A percentile compares a stretch with the other conserved stretches of the same genome.
These are phyloP conservation scores for Campylorhamphus procurvoides DNA, from an alignment of 2,113 vertebrate species.

Conservation along the genomic window DNA sequence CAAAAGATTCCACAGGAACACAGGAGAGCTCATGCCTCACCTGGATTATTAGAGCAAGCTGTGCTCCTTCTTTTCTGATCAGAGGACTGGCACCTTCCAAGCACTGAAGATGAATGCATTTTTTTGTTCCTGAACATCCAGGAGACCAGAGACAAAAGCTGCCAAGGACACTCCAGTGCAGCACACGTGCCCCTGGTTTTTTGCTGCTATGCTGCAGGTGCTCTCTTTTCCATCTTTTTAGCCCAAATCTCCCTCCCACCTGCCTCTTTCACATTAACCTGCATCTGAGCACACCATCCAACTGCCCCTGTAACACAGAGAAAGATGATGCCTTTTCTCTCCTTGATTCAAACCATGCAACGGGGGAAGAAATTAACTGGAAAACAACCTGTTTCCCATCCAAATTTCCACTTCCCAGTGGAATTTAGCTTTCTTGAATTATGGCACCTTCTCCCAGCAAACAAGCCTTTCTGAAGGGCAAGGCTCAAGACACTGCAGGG, in stretches of 20 bases:
- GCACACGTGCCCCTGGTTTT: fast-evolving
- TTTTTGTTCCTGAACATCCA: background rate
- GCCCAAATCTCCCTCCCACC: background rate
- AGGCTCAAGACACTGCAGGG: background rate
- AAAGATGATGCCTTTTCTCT: background rate
- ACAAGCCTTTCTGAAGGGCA: background rate
- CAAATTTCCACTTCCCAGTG: background rate
- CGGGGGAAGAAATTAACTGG: background rate
- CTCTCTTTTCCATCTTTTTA: background rate
- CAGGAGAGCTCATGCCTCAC: background rate
- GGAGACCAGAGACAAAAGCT: background rate
- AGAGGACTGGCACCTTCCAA: background rate
- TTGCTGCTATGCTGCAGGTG: background rate
- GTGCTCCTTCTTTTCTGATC: background rate
- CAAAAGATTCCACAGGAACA: background rate
- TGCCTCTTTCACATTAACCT: background rate
- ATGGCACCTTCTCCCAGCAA: background rate
- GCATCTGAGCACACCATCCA: background rate
- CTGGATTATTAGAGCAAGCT: background rate
- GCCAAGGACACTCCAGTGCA: fast-evolving
- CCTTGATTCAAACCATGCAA: background rate
- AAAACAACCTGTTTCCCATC: background rate
- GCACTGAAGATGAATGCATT: fast-evolving
- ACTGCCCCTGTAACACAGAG: background rate
- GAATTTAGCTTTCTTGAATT: background rate